Evolutionary conservation across 2,113 vertebrate species (phyloP).

Genomic region (Cervus canadensis): DNA sequence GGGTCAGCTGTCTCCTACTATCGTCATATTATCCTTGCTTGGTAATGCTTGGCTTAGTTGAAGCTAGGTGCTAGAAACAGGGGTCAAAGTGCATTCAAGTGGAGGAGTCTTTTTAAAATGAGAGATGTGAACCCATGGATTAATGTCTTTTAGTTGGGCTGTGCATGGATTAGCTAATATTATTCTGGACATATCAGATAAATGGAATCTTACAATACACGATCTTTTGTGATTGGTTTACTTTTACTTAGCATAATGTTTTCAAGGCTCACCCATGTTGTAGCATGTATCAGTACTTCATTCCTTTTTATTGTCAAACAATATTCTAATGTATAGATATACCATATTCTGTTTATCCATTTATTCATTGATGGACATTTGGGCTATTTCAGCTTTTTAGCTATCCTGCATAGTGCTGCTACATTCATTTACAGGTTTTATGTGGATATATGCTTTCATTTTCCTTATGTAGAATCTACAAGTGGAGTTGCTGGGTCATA

Average conservation of each 20-base stretch:
- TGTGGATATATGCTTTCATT: neutral
- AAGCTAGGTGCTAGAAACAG: neutral
- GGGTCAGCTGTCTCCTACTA: neutral
- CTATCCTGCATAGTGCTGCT: neutral
- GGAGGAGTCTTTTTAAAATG: neutral
- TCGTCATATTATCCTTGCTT: neutral
- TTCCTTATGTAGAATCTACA: neutral
- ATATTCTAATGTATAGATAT: neutral
- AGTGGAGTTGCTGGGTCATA: neutral
- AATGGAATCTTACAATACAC: neutral
- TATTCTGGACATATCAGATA: neutral
- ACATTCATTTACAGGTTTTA: neutral
- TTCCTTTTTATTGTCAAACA: neutral
- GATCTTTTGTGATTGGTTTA: neutral
- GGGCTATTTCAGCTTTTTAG: neutral
- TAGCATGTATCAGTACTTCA: neutral
- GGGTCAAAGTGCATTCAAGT: neutral
- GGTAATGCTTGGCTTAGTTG: neutral
- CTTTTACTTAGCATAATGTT: neutral
- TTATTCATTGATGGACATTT: neutral
- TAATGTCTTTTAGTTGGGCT: neutral
- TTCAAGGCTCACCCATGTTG: neutral
- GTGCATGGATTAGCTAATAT: neutral
- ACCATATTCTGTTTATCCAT: neutral
- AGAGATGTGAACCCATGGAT: neutral